These are phyloP conservation scores for Scolopax rusticola DNA, from an alignment of 2,797 vertebrate genomes.

Conservation along the genomic window DNA sequence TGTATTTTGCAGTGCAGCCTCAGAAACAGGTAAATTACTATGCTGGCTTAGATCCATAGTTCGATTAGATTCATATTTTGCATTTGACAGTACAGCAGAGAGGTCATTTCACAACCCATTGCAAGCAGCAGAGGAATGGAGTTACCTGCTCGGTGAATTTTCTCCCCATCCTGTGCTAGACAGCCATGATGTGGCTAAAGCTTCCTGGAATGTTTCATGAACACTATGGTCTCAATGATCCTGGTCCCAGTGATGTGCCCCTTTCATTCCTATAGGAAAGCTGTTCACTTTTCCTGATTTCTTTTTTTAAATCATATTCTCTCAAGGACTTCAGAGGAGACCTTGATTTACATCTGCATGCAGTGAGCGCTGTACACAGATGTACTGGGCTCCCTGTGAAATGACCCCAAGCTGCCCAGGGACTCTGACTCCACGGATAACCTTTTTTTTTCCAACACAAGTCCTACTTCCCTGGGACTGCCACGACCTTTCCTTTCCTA, in stretches of 20 bases:
- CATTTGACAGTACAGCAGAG: conserved; percentile 31
- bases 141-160: background rate
- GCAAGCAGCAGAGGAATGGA: background rate
- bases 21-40: conserved; percentile 57
- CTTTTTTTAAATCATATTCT: background rate
- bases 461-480: conserved; percentile 7
- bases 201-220: background rate
- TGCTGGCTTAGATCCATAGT: conserved; percentile 41
- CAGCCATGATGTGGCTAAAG: fast-evolving
- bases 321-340: background rate
- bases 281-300: background rate
- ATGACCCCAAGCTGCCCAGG: background rate
- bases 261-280: background rate
- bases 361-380: fast-evolving
- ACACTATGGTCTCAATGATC: background rate
- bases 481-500: conserved; percentile 60
- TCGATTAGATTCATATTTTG: conserved; percentile 61
- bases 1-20: conserved; percentile 24
- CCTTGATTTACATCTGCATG: fast-evolving
- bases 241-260: background rate
- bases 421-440: background rate
- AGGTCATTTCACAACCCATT: conserved; percentile 26
- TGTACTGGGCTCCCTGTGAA: background rate
- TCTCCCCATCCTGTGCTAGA: background rate
- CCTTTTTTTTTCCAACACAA: background rate